A percentile compares a stretch with the other conserved stretches of the same genome.
Conservation (phyloP, 2,113 vertebrate species). For the Pangasianodon gigas region DNA sequence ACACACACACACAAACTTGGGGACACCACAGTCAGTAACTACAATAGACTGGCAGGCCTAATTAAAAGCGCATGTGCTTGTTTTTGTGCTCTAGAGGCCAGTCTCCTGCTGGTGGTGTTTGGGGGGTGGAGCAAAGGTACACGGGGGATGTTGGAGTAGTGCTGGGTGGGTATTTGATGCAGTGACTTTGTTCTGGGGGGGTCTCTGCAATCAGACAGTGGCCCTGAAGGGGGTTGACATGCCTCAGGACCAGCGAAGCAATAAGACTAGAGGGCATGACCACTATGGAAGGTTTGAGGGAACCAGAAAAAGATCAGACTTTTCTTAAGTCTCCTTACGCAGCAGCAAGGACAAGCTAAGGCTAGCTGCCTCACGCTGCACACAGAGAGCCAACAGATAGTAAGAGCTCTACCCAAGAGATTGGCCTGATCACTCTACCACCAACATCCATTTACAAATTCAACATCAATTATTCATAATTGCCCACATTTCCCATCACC, state of each 20-base stretch:
- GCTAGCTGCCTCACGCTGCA: neutral
- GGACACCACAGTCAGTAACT: slow-evolving; percentile 21
- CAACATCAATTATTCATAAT: too few species aligned
- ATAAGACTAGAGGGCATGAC: slow-evolving; percentile 43
- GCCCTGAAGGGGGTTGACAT: slow-evolving; percentile 37
- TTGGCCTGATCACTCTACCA: neutral
- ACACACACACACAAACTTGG: slow-evolving; percentile 4
- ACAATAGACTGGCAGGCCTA: slow-evolving; percentile 53
- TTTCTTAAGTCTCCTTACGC: neutral
- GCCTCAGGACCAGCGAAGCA: slow-evolving; percentile 55
- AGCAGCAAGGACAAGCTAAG: neutral
- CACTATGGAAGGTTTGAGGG: slow-evolving; percentile 24
- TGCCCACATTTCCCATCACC: neutral
- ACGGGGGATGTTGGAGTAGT: slow-evolving; percentile 1
- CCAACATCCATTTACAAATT: neutral
- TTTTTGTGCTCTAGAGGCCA: slow-evolving; percentile 40
- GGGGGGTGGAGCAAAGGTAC: slow-evolving; percentile 32
- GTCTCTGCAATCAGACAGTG: slow-evolving; percentile 31
- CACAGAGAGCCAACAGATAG: neutral
- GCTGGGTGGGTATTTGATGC: neutral
- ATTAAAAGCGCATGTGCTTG: slow-evolving; percentile 49
- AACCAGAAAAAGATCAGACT: slow-evolving; percentile 26
- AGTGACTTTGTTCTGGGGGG: slow-evolving; percentile 34
- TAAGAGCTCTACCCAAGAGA: neutral
- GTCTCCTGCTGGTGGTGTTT: slow-evolving; percentile 46